phyloP scores from a whole-genome alignment of 2,113 vertebrate species.

The Gopherus flavomarginatus region DNA sequence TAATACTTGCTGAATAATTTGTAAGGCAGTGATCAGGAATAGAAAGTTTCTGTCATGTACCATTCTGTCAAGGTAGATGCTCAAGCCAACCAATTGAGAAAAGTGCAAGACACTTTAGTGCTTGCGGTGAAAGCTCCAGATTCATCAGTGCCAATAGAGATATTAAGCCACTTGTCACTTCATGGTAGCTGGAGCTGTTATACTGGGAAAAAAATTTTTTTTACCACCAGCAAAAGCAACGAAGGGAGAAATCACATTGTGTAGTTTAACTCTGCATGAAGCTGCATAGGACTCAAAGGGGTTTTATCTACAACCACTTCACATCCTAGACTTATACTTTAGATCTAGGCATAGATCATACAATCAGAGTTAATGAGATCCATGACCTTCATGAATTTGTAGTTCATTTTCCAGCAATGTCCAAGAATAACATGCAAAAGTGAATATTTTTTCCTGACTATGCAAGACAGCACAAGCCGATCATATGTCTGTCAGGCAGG shows the following conservation, averaged over 20 bases:
- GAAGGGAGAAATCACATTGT: constrained; percentile 25
- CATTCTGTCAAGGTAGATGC: not conserved
- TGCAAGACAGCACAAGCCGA: not conserved
- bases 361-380: not conserved
- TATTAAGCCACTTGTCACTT: not conserved
- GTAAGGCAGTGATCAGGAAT: not conserved
- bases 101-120: not conserved
- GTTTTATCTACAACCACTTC: not conserved
- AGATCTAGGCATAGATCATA: not conserved
- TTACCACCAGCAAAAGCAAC: not conserved
- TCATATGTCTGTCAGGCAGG: not conserved
- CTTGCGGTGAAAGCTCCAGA: not conserved
- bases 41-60: not conserved
- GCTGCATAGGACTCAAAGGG: not conserved
- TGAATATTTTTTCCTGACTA: not conserved
- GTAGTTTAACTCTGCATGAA: not conserved
- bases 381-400: not conserved
- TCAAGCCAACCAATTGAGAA: not conserved
- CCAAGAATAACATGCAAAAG: not conserved
- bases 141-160: not conserved
- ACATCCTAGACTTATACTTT: not conserved
- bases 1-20: not conserved
- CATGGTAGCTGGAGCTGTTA: not conserved
- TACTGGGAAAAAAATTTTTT: not conserved
- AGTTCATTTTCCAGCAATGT: not conserved